Conservation (phyloP, 2,888 invertebrate genomes). For the Plagiodera versicolora region DNA sequence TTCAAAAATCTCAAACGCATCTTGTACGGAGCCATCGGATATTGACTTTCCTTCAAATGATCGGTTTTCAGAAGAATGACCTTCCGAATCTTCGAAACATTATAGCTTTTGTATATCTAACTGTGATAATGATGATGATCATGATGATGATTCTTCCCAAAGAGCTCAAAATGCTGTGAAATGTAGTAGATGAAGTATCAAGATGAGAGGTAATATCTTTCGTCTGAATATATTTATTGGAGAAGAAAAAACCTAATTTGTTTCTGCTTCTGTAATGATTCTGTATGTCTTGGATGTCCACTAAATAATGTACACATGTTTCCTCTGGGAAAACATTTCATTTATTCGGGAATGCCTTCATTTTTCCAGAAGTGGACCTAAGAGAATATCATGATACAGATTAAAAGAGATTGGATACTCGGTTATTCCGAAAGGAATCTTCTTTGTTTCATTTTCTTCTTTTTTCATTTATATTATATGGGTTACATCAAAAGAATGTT, state of each 20-base stretch:
- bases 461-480: slow-evolving; percentile 39
- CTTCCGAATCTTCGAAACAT: too few species aligned
- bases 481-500: slow-evolving; percentile 31
- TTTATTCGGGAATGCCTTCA: slow-evolving; percentile 55
- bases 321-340: slow-evolving; percentile 53
- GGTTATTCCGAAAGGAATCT: slow-evolving; percentile 50
- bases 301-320: slow-evolving; percentile 52
- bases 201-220: background rate
- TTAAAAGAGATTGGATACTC: slow-evolving; percentile 56
- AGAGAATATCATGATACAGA: slow-evolving; percentile 55
- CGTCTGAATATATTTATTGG: slow-evolving; percentile 1
- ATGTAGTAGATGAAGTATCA: background rate
- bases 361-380: slow-evolving; percentile 55
- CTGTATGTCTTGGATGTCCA: slow-evolving; percentile 38
- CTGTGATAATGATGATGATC: too few species aligned
- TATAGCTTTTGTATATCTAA: too few species aligned
- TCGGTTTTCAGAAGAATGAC: too few species aligned
- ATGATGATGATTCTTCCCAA: too few species aligned
- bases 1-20: too few species aligned
- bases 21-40: too few species aligned
- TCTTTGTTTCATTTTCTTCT: slow-evolving; percentile 43
- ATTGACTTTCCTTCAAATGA: too few species aligned
- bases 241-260: slow-evolving; percentile 28
- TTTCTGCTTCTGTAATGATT: slow-evolving; percentile 32
- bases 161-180: too few species aligned